These are phyloP conservation scores for Onychostruthus taczanowskii DNA, from an alignment of 2,113 vertebrate genomes.

Conservation along the genomic window DNA sequence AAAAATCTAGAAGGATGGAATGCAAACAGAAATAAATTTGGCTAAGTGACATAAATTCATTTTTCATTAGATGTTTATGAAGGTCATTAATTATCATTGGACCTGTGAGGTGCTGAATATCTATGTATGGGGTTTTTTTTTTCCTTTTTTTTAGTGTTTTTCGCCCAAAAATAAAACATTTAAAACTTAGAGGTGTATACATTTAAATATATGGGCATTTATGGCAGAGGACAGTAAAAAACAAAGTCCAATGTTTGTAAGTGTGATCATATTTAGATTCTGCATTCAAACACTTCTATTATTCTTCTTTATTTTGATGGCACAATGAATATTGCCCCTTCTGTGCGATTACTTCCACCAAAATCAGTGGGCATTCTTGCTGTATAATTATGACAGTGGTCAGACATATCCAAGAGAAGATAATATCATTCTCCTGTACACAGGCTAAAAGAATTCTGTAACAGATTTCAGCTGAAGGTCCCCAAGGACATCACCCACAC, in stretches of 20 bases:
- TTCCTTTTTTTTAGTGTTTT: neutral
- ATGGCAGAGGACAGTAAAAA: neutral
- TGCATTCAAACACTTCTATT: neutral
- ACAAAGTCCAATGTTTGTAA: neutral
- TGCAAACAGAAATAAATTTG: conserved; percentile 73
- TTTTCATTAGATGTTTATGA: conserved; percentile 75
- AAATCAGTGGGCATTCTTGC: neutral
- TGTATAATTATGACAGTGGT: neutral
- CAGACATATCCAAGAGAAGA: neutral
- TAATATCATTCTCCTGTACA: neutral
- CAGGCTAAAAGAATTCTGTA: neutral
- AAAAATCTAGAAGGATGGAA: conserved; percentile 57
- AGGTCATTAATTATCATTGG: conserved; percentile 62
- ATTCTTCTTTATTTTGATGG: neutral
- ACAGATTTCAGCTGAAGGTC: neutral
- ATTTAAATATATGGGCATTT: neutral
- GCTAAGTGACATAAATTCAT: conserved; percentile 73
- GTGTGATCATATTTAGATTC: neutral
- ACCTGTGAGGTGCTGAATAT: conserved; percentile 17
- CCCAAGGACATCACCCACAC: rapidly evolving
- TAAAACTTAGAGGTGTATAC: neutral
- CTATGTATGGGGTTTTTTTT: neutral
- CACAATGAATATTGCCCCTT: neutral
- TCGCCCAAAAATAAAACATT: neutral
- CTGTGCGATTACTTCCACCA: neutral